Base-by-base conservation (phyloP, 1,140 invertebrate species). In the Drosophila simulans region DNA sequence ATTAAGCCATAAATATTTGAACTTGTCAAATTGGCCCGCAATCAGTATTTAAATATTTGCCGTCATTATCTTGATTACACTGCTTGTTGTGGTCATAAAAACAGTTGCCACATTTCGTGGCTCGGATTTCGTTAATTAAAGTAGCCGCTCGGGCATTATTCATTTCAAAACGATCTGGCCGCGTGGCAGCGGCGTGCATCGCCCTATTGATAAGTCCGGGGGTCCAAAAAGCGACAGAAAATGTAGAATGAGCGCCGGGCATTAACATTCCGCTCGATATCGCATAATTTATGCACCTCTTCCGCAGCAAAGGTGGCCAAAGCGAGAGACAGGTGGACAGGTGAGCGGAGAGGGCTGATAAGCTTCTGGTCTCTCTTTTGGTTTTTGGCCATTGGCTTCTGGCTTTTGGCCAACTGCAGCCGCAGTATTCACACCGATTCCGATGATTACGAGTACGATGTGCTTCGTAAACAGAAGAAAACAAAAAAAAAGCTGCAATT, bases 241-340 rank as follows among this genome's bases (percentile, higher is more conserved):
- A 46, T 25, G 31, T 39, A 13, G 11, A 13, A 13, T 35, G 55
- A 74, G 77, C 52, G 48, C 31, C 55, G 27, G 31, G 42, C 31
- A 75, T 56, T 59, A 58, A 57, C 55, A 77, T 81, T 66, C 60
- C 78, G 43, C 25, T 48, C 42, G 49, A 60, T 69, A 83, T 56
- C 69, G 54, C 80, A 69, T 83, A 79, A 79, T 79, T 84, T 84
- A 84, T 84, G 76, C 46, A 72, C 39, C 52, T 78, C 62, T 82
- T 82, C 63, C 80, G 73, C 49, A 65, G 22, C 17, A 51, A 13
- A 13, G 20, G 31, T 31, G 17, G 40, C 37, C 5, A 17, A 17
- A 8, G 12, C 2, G 3, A 20, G 49, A 35, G 40, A 37, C 37
- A 48, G 51, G 34, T 8, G 15, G 22, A 34, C 15, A 17, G 15